Percentiles rank a stretch among this genome's conserved stretches.
Evolutionary conservation across 2,113 vertebrate genomes (phyloP).

Genomic region (Actenoides hombroni): DNA sequence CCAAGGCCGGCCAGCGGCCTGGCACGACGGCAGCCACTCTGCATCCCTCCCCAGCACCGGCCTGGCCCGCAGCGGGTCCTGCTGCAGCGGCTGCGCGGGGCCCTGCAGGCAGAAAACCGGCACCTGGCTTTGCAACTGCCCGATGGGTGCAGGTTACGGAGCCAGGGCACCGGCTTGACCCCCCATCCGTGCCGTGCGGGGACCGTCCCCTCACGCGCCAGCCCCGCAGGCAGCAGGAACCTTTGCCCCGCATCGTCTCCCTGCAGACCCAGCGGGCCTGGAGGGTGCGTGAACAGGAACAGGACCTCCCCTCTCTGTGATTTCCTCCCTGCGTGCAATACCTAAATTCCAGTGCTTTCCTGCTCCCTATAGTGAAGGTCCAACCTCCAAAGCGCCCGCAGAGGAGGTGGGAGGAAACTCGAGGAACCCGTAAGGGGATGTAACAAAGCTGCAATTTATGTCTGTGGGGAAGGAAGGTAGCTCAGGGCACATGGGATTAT

Average conservation of each 20-base stretch:
- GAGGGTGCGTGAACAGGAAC: accelerated
- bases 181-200: background rate
- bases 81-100: accelerated
- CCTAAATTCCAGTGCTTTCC: background rate
- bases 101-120: background rate
- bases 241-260: accelerated
- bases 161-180: background rate
- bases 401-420: background rate
- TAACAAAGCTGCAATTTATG: background rate
- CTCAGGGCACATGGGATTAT: accelerated
- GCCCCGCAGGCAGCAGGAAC: background rate
- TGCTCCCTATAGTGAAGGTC: background rate
- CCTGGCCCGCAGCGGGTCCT: background rate
- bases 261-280: background rate
- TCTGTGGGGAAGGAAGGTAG: accelerated
- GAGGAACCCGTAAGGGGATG: background rate
- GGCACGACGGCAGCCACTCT: background rate
- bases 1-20: background rate
- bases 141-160: background rate
- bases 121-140: background rate
- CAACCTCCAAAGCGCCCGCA: background rate
- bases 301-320: accelerated
- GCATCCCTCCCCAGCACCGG: accelerated
- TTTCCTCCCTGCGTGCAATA: background rate
- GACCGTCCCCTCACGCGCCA: accelerated